Conservation (phyloP, 2,888 invertebrate species). For the Tillus elongatus region DNA sequence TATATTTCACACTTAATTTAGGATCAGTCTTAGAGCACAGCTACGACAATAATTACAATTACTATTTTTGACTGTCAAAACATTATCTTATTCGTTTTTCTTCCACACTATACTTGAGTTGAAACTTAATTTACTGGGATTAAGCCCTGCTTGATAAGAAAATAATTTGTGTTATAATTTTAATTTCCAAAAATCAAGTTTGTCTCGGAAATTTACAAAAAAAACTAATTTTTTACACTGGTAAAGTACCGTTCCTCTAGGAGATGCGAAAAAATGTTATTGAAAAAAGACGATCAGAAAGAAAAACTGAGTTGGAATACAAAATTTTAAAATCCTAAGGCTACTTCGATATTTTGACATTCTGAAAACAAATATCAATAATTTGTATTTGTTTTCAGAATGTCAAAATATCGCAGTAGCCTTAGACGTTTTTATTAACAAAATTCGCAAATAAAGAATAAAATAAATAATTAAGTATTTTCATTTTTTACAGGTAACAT, state of each 20-base stretch:
- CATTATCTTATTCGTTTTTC: too few species aligned
- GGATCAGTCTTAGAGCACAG: too few species aligned
- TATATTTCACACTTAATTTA: too few species aligned
- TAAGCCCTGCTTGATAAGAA: neutral
- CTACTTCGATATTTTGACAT: neutral
- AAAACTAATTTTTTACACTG: neutral
- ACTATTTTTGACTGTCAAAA: too few species aligned
- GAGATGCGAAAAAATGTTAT: neutral
- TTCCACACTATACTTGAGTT: neutral
- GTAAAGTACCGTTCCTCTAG: neutral
- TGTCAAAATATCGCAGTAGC: too few species aligned
- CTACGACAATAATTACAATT: too few species aligned
- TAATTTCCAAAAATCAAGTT: neutral
- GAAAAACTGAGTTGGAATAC: neutral
- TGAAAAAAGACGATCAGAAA: neutral
- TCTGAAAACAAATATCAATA: too few species aligned
- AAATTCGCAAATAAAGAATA: too few species aligned
- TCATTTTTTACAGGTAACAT: too few species aligned
- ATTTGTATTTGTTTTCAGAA: too few species aligned
- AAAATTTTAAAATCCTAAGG: neutral
- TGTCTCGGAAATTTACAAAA: slow-evolving; percentile 2
- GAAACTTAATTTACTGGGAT: neutral
- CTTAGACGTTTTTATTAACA: too few species aligned
- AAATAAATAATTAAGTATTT: too few species aligned
- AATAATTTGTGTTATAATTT: neutral